phyloP scores from a whole-genome alignment of 2,888 invertebrate genomes.

The Caenorhabditis zanzibari region DNA sequence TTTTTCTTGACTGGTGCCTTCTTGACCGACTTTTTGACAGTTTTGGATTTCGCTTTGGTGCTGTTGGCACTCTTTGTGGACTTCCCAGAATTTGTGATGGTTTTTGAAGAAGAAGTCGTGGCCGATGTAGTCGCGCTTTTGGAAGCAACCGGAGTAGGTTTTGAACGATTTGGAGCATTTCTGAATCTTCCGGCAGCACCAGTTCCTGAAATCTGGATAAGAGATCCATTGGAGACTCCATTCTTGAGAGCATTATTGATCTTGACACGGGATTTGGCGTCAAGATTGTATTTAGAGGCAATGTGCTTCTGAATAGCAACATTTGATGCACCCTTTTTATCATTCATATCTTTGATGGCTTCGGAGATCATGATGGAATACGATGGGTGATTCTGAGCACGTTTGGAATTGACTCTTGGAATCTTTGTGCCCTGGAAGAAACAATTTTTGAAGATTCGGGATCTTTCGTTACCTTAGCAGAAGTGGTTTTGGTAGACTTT shows the following conservation, averaged over 20 bases:
- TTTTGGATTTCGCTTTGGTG: background rate
- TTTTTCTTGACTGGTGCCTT: constrained; percentile 24
- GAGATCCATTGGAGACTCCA: constrained; percentile 9
- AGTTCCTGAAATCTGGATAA: constrained; percentile 4
- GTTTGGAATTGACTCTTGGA: background rate
- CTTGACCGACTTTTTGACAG: constrained; percentile 2
- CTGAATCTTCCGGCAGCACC: constrained; percentile 38
- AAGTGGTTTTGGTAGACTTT: background rate
- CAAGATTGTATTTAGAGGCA: background rate
- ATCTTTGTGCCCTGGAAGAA: background rate
- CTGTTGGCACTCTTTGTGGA: background rate
- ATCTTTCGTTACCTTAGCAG: background rate
- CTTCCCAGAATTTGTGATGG: background rate
- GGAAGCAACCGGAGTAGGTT: background rate
- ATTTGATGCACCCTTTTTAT: constrained; percentile 20
- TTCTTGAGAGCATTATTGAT: constrained; percentile 20
- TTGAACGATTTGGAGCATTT: background rate
- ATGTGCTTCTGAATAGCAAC: constrained; percentile 11
- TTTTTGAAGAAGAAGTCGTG: background rate
- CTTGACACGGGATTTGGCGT: background rate
- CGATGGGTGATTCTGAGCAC: background rate
- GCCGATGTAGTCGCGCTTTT: background rate
- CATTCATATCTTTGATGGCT: constrained; percentile 13
- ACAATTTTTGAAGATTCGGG: background rate
- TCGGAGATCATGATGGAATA: constrained; percentile 22